Evolutionary conservation across 2,888 invertebrate species (phyloP), one percentile per base, ranked within the genome.

Genomic region (Sinhomidia bicolor): DNA sequence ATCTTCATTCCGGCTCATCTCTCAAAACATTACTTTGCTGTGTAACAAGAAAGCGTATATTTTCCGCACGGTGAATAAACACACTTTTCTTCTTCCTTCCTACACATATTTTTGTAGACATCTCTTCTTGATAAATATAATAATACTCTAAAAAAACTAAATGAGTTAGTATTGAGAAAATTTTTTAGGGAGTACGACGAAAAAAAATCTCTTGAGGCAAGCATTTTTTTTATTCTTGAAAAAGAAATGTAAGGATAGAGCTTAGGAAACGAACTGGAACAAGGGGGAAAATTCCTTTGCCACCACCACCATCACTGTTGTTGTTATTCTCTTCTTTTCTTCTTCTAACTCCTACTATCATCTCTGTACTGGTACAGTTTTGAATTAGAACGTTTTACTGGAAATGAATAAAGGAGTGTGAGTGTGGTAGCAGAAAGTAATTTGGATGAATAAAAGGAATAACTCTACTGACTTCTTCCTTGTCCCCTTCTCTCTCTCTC

Each of bases 371-470:
- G 71, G 41, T 71, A 20, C 20, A 20, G 60, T 7, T 74, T 47
- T 29, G 26, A 74, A 68, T 68, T 47, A 26, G 47, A 74, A 12
- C 44, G 14, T 74, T 74, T 74, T 47, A 74, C 74, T 29, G 74
- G 51, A 74, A 74, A 74, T 51, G 74, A 74, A 74, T 74, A 74
- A 74, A 51, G 47, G 74, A 74, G 74, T 74, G 74, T 74, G 17
- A 44, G 71, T 44, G 23, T 14, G 26, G 47, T 51, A 74, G 47
- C 23, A 47, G 74, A 74, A 74, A 74, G 74, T 74, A 74, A 74
- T 74, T 74, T 74, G 74, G 74, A 74, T 47, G 74, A 74, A 74
- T 74, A 74, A 74, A 74, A 51, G 47, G 74, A 74, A 74, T 74
- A 74, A 47, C 74, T 71, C 71, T 44, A 74, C 47, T 74, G 74